Evolutionary conservation across 30 jellyfish, hydroid and myxozoan genomes (phyloP).

Genomic region (Cassiopea andromeda): DNA sequence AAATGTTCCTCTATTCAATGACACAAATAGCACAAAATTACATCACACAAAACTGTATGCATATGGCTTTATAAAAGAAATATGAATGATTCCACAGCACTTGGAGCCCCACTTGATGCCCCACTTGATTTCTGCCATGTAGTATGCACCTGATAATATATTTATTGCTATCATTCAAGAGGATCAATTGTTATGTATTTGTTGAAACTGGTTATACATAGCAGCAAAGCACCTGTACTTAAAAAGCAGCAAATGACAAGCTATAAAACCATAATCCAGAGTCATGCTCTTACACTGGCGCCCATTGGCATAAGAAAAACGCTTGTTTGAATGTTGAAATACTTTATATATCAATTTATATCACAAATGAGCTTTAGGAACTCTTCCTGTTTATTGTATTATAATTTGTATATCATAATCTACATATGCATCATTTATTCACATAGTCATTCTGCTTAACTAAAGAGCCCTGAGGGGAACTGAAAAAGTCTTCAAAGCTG

Average conservation of each 20-base stretch:
- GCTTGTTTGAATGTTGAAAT: neutral
- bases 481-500: slow-evolving; percentile 6
- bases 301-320: neutral
- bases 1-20: neutral
- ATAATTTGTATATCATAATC: neutral
- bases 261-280: neutral
- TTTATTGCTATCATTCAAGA: neutral
- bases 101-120: neutral
- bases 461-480: slow-evolving; percentile 37
- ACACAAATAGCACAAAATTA: neutral
- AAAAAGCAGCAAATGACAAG: neutral
- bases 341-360: neutral
- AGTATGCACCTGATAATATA: neutral
- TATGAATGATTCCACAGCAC: neutral
- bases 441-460: slow-evolving; percentile 43
- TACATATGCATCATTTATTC: neutral
- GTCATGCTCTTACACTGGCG: neutral
- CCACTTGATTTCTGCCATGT: neutral
- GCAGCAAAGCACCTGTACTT: neutral
- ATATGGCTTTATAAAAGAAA: too few species aligned
- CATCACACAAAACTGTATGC: neutral
- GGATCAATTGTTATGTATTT: neutral
- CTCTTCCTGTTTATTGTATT: neutral
- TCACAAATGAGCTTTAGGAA: neutral
- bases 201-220: neutral